Evolutionary conservation across 2,888 invertebrate genomes (phyloP), one percentile per base, ranked within the genome.

Genomic region (Cylloceria caligata): DNA sequence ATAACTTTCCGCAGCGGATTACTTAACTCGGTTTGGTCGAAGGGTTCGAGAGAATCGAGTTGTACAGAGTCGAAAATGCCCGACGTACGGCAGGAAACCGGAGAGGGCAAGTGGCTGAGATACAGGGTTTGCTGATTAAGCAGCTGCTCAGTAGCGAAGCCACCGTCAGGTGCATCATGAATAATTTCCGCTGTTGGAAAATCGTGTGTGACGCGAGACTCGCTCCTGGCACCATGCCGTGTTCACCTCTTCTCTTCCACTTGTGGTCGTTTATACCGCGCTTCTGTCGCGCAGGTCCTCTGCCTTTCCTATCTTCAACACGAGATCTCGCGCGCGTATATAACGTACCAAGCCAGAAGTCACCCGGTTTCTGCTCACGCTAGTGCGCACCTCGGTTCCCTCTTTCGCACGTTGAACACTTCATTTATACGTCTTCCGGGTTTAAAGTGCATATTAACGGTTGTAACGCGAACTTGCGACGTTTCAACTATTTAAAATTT

Each of bases 141-240:
- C 81, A 82, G 81, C 81, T 81, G 81, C 55, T 82, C 79, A 34
- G 64, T 36, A 47, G 39, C 55, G 62, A 42, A 57, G 65, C 47
- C 76, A 62, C 71, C 79, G 81, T 78, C 79, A 82, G 79, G 79
- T 82, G 81, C 69, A 74, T 79, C 81, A 82, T 82, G 81, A 82
- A 82, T 82, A 82, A 82, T 82, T 82, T 82, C 79, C 73, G 64
- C 79, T 65, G 78, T 74, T 68, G 79, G 69, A 79, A 82, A 78
- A 74, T 69, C 73, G 68, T 69, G 27, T 27, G 68, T 77, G 81
- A 77, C 77, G 67, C 55, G 72, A 39, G 13, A 49, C 19, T 77
- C 27, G 64, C 45, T 74, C 68, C 74, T 82, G 81, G 81, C 81
- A 82, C 64, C 57, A 45, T 71, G 74, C 74, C 81, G 55, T 27